Evolutionary conservation across 2,113 vertebrate genomes (phyloP).

Genomic region (Pelecanus crispus): DNA sequence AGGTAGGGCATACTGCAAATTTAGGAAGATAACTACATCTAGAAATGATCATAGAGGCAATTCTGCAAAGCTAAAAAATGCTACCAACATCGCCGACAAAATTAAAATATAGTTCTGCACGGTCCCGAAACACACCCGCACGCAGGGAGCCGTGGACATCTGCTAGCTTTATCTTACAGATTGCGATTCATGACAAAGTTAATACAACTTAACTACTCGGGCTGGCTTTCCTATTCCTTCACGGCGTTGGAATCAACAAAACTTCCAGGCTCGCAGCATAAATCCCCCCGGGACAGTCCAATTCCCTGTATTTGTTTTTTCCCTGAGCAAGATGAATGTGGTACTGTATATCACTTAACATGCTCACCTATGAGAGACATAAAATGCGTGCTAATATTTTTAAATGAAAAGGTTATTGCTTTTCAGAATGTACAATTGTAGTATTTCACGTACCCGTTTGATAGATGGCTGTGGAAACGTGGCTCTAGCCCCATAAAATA

Average conservation of each 20-base stretch:
- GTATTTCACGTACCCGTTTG: background rate
- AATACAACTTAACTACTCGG: background rate
- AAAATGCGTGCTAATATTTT: slow-evolving; percentile 18
- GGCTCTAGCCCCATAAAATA: background rate
- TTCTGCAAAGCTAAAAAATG: background rate
- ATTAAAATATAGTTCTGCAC: background rate
- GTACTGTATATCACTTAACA: background rate
- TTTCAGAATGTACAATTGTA: background rate
- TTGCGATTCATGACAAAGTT: slow-evolving; percentile 13
- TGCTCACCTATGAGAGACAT: background rate
- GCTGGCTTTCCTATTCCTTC: slow-evolving; percentile 21
- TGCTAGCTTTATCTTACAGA: background rate
- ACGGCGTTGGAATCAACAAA: slow-evolving; percentile 30
- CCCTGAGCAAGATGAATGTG: background rate
- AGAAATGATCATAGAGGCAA: background rate
- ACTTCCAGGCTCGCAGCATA: slow-evolving; percentile 29
- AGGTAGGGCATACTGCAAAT: background rate
- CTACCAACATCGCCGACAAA: background rate
- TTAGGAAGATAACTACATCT: background rate
- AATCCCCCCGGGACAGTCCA: background rate
- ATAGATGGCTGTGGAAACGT: slow-evolving; percentile 2
- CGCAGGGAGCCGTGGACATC: background rate
- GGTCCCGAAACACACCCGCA: fast-evolving
- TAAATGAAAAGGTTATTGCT: background rate
- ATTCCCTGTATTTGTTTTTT: background rate